Percentiles rank a stretch among this genome's conserved stretches.
Conservation (phyloP, 2,888 invertebrate genomes). For the Tuta absoluta region DNA sequence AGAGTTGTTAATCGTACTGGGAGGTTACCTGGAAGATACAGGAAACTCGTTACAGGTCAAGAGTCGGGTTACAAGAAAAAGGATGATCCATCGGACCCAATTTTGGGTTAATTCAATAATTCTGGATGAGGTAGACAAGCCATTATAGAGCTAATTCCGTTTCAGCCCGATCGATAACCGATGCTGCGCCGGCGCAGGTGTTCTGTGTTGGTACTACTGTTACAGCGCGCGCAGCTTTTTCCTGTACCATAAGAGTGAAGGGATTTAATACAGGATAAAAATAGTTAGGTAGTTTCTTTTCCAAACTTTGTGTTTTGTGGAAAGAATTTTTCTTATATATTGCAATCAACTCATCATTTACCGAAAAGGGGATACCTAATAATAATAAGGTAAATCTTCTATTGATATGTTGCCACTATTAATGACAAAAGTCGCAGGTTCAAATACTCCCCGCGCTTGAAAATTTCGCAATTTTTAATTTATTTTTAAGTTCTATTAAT, state of each 20-base stretch:
- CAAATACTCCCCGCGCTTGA: too few relatives aligned
- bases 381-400: too few relatives aligned
- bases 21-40: slow-evolving; percentile 34
- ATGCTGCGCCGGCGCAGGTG: slow-evolving; percentile 64
- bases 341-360: too few relatives aligned
- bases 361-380: too few relatives aligned
- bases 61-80: slow-evolving; percentile 65
- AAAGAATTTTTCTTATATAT: too few relatives aligned
- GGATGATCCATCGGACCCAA: slow-evolving; percentile 57
- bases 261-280: background rate
- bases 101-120: slow-evolving; percentile 69
- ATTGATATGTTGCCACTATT: too few relatives aligned
- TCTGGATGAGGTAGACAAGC: slow-evolving; percentile 53
- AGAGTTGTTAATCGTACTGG: background rate
- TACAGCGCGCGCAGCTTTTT: slow-evolving; percentile 34
- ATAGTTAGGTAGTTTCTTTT: background rate
- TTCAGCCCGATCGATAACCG: slow-evolving; percentile 60
- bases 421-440: too few relatives aligned
- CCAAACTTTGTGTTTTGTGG: too few relatives aligned
- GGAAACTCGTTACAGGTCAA: slow-evolving; percentile 57
- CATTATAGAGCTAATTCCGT: slow-evolving; percentile 63
- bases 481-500: too few relatives aligned
- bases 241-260: slow-evolving; percentile 26
- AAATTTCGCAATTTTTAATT: too few relatives aligned
- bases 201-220: slow-evolving; percentile 37